Conservation (phyloP, 2,113 vertebrate species). For the Shinisaurus crocodilurus region DNA sequence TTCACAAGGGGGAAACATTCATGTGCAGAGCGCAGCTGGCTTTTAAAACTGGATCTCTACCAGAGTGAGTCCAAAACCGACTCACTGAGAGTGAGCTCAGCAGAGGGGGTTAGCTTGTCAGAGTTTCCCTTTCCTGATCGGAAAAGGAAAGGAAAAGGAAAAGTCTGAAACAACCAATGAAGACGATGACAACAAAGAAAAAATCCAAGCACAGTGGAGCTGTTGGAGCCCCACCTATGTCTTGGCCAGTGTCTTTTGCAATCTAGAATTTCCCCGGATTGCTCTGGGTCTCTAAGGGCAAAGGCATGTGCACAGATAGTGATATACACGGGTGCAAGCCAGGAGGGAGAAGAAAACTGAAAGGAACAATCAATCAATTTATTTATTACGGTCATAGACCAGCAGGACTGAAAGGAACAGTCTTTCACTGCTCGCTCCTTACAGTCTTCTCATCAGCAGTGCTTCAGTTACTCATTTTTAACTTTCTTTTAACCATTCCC, state of each 20-base stretch:
- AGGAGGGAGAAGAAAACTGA: not conserved
- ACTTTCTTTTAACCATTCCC: too few species aligned
- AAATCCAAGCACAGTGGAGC: not conserved
- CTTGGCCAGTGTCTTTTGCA: not conserved
- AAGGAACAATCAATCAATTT: too few species aligned
- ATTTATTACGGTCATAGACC: too few species aligned
- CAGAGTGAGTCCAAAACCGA: not conserved
- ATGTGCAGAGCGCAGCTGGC: accelerated
- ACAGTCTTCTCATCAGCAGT: not conserved
- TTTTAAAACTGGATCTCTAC: not conserved
- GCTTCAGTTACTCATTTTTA: not conserved
- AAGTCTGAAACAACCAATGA: not conserved
- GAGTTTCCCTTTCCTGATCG: not conserved
- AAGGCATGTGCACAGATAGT: not conserved
- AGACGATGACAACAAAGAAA: not conserved
- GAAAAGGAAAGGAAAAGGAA: not conserved
- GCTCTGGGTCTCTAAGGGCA: not conserved
- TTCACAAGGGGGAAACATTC: not conserved
- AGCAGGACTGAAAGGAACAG: too few species aligned
- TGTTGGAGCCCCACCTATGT: not conserved
- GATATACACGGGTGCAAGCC: not conserved
- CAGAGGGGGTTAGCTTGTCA: not conserved
- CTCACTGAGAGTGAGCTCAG: not conserved
- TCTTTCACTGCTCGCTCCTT: not conserved
- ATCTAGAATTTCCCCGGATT: not conserved